phyloP scores from a whole-genome alignment of 1,140 invertebrate genomes.

The Leucophenga varia region DNA sequence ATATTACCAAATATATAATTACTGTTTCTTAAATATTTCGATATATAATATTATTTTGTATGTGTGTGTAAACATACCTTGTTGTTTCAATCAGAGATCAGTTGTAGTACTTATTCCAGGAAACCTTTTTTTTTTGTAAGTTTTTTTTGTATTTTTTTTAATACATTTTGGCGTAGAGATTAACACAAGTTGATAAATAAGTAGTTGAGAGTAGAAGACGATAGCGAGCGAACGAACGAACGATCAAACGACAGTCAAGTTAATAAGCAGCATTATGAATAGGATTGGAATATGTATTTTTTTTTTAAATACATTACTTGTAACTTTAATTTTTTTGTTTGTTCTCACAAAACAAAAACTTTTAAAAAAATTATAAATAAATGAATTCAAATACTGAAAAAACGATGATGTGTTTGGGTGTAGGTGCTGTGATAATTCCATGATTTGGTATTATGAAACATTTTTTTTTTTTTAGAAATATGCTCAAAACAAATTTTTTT shows the following conservation, averaged over 20 bases:
- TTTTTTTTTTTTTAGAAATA: slow-evolving; percentile 22
- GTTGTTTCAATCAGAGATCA: slow-evolving; percentile 55
- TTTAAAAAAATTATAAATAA: slow-evolving; percentile 28
- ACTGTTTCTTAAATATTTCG: too few relatives aligned
- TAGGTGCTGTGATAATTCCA: slow-evolving; percentile 13
- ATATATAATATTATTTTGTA: slow-evolving; percentile 10
- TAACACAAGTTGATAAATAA: too few relatives aligned
- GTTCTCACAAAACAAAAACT: slow-evolving; percentile 5
- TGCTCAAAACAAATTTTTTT: too few relatives aligned
- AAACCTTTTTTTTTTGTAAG: slow-evolving; percentile 47
- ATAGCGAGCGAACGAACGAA: slow-evolving; percentile 44
- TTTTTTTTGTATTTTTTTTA: slow-evolving; percentile 27
- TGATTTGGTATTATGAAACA: slow-evolving; percentile 5
- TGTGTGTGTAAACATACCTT: slow-evolving; percentile 38
- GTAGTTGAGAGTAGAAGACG: slow-evolving; percentile 46
- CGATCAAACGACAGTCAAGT: too few relatives aligned
- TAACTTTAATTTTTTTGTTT: background rate
- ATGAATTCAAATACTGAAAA: slow-evolving; percentile 27
- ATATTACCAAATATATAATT: too few relatives aligned
- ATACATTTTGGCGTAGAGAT: slow-evolving; percentile 51
- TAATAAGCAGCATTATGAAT: slow-evolving; percentile 24
- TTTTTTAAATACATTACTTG: slow-evolving; percentile 34
- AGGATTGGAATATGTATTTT: slow-evolving; percentile 30
- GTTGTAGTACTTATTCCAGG: slow-evolving; percentile 57
- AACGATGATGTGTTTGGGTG: slow-evolving; percentile 15